Base-by-base conservation (phyloP, 2,797 vertebrate species). In the Loris lydekkerianus region DNA sequence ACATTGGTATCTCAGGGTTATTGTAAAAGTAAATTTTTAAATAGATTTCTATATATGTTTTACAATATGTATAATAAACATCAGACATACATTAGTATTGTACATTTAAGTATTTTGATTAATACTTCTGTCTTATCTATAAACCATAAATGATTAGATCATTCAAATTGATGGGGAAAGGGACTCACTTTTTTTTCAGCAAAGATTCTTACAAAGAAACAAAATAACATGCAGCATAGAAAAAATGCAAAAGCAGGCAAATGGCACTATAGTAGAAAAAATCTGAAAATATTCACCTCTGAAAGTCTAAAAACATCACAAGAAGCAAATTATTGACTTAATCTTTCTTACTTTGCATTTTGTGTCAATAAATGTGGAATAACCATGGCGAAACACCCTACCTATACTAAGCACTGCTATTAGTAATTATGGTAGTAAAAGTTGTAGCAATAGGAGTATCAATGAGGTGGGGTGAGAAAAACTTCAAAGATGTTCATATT, bases 201-300 rank as follows among this genome's bases (percentile, higher is more conserved):
- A 63, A 89, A 31, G 14, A 86, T 11, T 0, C 58, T 94, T 89
- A 25, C 21, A 83, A 82, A 94, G 37, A 11, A 77, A 34, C 63
- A 10, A 23, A 0, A 67, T 14, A 49, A 0, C 3, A 0, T 27
- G 2, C 1, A 37, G 20, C 17, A 1, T 1, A 31, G n/a, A 3
- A 9, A 11, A 53, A 67, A 13, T 34, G 2, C 0, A 63, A n/a
- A 92, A 27, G 15, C 58, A 46, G 2, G 1, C 0, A 13, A 27
- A 63, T 11, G 10, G 27, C 8, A 31, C 84, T 1, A 3, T 3
- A 34, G 17, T 1, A 82, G 15, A 58, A 53, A 75, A 85, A 77
- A 2, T 60, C 46, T 56, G 20, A 69, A 63, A 43, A 65, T 3
- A 31, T 4, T 21, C 8, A 43, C 5, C 1, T 21, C 29, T 29